Evolutionary conservation across 23 tunicate species (phyloP).

Genomic region (Ciona savignyi): DNA sequence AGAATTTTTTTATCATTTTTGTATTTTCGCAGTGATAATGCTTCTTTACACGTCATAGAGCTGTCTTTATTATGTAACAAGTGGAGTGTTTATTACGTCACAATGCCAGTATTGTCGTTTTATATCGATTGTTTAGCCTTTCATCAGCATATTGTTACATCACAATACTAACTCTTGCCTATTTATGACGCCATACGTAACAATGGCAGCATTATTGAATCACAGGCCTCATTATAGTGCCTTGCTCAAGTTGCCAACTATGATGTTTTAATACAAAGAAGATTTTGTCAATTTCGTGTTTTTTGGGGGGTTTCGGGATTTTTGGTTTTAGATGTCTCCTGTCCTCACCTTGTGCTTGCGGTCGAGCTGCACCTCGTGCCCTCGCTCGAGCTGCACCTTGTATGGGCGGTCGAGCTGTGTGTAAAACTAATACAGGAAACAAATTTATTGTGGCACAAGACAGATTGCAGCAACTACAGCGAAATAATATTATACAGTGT

Average conservation of each 20-base stretch:
- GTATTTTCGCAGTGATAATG: background rate
- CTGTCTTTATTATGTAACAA: background rate
- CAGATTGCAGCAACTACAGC: background rate
- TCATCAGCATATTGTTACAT: background rate
- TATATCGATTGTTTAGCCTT: background rate
- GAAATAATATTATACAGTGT: background rate
- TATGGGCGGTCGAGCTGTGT: too few relatives aligned
- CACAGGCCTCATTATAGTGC: conserved; percentile 1
- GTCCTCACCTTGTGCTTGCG: too few relatives aligned
- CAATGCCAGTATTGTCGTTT: background rate
- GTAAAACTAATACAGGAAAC: too few relatives aligned
- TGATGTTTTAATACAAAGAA: too few relatives aligned
- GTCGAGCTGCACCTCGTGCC: too few relatives aligned
- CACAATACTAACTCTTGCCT: conserved; percentile 1
- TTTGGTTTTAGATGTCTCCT: too few relatives aligned
- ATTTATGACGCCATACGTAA: background rate
- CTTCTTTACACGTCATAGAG: background rate
- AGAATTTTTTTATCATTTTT: background rate
- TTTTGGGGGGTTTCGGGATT: too few relatives aligned
- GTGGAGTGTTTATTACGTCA: background rate
- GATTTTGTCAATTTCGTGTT: too few relatives aligned
- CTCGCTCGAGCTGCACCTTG: too few relatives aligned
- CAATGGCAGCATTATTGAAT: background rate
- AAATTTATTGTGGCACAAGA: too few relatives aligned
- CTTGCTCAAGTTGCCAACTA: background rate